Conservation (phyloP, 2,888 invertebrate genomes). For the Nematopogon swammerdamellus region DNA sequence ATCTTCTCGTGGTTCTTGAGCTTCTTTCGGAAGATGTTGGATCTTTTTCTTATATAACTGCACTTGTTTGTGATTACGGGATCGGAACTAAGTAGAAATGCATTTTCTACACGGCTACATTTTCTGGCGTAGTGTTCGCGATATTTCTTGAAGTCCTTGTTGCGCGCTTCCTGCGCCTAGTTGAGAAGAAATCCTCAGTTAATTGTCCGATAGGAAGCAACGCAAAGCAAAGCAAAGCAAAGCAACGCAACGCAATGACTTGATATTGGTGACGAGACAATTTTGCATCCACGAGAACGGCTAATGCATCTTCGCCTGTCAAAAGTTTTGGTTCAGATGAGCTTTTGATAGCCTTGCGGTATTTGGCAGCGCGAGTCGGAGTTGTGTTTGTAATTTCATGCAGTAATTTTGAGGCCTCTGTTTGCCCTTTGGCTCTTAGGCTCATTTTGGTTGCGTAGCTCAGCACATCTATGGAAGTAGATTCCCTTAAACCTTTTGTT, state of each 20-base stretch:
- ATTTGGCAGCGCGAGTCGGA: constrained; percentile 8
- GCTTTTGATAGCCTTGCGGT: constrained; percentile 6
- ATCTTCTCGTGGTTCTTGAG: too few relatives aligned
- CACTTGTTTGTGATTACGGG: constrained; percentile 5
- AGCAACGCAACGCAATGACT: constrained; percentile 12
- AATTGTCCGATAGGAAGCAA: constrained; percentile 2
- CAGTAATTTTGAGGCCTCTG: constrained; percentile 11
- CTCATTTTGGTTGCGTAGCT: constrained; percentile 11
- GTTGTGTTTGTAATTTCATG: constrained; percentile 9
- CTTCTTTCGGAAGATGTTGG: too few relatives aligned
- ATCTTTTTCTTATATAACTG: too few relatives aligned
- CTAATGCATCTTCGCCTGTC: too few relatives aligned
- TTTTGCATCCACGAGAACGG: constrained; percentile 15
- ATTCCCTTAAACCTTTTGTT: constrained; percentile 9
- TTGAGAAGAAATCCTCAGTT: too few relatives aligned
- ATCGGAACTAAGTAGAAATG: constrained; percentile 7
- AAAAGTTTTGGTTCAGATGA: constrained; percentile 6
- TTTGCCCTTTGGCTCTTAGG: constrained; percentile 11
- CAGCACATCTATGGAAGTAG: constrained; percentile 7
- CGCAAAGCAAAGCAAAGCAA: constrained; percentile 12
- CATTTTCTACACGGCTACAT: constrained; percentile 4
- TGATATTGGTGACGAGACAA: constrained; percentile 16
- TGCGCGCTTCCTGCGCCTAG: constrained; percentile 3
- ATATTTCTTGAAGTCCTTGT: constrained; percentile 3
- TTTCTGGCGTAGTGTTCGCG: constrained; percentile 6